phyloP scores from a whole-genome alignment of 2,888 invertebrate genomes.

The Volucella bombylans region DNA sequence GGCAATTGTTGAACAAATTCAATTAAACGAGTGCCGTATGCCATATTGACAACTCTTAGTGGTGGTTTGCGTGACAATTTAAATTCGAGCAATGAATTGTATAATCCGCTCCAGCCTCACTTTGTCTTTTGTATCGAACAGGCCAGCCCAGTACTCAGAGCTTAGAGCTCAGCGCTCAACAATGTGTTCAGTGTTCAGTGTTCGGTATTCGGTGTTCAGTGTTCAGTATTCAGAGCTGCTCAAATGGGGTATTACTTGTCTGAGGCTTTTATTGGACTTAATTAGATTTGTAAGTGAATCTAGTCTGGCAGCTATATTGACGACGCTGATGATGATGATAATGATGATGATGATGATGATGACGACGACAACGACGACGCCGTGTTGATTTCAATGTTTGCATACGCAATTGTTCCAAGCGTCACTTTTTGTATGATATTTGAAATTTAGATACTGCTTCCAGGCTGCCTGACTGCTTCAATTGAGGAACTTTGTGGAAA shows the following conservation, averaged over 20 bases:
- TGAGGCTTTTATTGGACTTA: slow-evolving; percentile 80
- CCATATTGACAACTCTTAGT: slow-evolving; percentile 71
- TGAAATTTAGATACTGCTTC: slow-evolving; percentile 4
- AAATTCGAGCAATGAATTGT: slow-evolving; percentile 74
- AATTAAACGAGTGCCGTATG: slow-evolving; percentile 72
- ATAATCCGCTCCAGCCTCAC: slow-evolving; percentile 66
- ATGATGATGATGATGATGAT: slow-evolving; percentile 11
- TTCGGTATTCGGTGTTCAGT: neutral
- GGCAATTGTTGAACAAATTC: slow-evolving; percentile 72
- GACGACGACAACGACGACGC: slow-evolving; percentile 7
- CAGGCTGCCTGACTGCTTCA: slow-evolving; percentile 23
- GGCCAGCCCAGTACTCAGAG: neutral
- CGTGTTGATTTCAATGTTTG: slow-evolving; percentile 71
- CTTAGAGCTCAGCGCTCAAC: neutral
- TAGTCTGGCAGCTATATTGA: slow-evolving; percentile 77
- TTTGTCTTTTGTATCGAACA: slow-evolving; percentile 41
- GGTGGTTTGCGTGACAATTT: slow-evolving; percentile 74
- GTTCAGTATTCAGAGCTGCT: slow-evolving; percentile 8
- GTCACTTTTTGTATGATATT: slow-evolving; percentile 60
- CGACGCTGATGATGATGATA: slow-evolving; percentile 9
- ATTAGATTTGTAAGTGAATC: slow-evolving; percentile 83
- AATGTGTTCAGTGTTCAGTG: neutral
- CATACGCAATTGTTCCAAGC: slow-evolving; percentile 73
- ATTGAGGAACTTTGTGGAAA: slow-evolving; percentile 37
- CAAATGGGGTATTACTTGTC: slow-evolving; percentile 68